Base-by-base conservation (phyloP, 2,888 invertebrate genomes). In the Nomada ferruginata region DNA sequence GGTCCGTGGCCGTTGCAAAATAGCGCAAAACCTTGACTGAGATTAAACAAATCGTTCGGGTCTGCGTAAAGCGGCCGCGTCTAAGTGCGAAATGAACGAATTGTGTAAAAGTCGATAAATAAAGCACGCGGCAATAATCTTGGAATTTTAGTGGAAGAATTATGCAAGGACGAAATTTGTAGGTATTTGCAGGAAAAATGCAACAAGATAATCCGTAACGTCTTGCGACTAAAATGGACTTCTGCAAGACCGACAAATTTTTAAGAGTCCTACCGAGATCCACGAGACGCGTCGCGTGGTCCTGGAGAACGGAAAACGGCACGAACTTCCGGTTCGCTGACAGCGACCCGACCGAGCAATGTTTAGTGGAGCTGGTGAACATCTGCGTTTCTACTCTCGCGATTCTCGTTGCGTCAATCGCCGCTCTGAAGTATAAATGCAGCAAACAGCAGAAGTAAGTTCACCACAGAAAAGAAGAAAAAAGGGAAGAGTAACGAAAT, bases 291-390 rank as follows among this genome's bases (percentile, higher is more conserved):
- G 74, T 90, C 20, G 78, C 84, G 18, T 91, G 90, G 90, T 84
- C 86, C 23, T 91, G 90, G 91, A 79, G 73, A 60, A 70, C 74
- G 42, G 84, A 71, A 55, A 91, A 91, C 44, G 89, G 90, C 23
- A 90, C 90, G 0, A 71, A 76, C 18, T 76, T 90, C 59, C 86
- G 76, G 26, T 78, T 87, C 52, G 72, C 80, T 13, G 82, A 83
- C 7, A 89, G 84, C 50, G 73, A 85, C 42, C 79, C 83, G 18
- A n/a, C 53, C 11, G 66, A 75, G 47, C 73, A 80, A 11, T 91
- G 91, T 70, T 72, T 86, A 52, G 82, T 91, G 63, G 91, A 91
- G 63, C 60, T 91, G 2, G 79, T 84, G 5, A 90, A 91, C 72
- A 42, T 91, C 11, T 72, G 64, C 26, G 75, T 87, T 7, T 80